Conservation (phyloP, 2,113 vertebrate species). For the Neolamprologus longior region DNA sequence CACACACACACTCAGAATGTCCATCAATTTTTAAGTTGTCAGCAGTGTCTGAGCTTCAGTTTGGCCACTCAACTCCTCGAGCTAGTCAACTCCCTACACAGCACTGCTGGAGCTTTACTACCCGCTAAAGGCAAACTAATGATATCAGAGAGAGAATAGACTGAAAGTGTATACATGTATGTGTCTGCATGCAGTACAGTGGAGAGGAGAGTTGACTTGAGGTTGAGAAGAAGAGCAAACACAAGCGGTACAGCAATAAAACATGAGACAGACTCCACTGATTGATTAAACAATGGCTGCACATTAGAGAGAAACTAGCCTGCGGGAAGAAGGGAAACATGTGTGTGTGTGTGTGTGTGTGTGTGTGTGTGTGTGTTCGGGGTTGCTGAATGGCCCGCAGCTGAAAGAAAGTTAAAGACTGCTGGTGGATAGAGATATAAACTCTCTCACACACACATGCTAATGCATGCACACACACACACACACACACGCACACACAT, state of each 20-base stretch:
- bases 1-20: not conserved
- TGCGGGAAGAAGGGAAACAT: not conserved
- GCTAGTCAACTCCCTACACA: not conserved
- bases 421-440: constrained; percentile 40
- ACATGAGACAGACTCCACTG: constrained; percentile 20
- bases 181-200: not conserved
- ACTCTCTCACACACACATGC: not conserved
- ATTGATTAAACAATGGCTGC: constrained; percentile 49
- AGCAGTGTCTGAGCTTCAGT: not conserved
- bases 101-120: not conserved
- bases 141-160: not conserved
- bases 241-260: not conserved
- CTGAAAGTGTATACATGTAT: not conserved
- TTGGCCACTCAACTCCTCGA: not conserved
- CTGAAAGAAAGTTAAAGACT: constrained; percentile 28
- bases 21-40: not conserved
- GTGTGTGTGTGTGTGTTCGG: not conserved
- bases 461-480: not conserved
- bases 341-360: not conserved
- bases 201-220: not conserved
- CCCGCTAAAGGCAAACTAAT: not conserved
- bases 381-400: not conserved
- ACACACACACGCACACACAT: constrained; percentile 9
- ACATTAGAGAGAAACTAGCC: constrained; percentile 31
- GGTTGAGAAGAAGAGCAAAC: not conserved